These are phyloP conservation scores for Xenopus tropicalis DNA, from an alignment of 2,113 vertebrate genomes.

Conservation along the genomic window UCB_Xtro_10.0 CM004446.2:93939001-93939500, in stretches of 20 bases:
- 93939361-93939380: too few species aligned
- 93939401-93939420: too few species aligned
- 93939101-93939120: conserved; percentile 71
- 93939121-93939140: conserved; percentile 59
- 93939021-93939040: conserved; percentile 59
- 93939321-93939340: too few species aligned
- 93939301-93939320: too few species aligned
- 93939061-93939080: conserved; percentile 56
- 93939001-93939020: conserved; percentile 73
- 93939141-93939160: conserved; percentile 52
- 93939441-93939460: too few species aligned
- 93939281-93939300: too few species aligned
- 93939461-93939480: too few species aligned
- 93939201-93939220: conserved; percentile 35
- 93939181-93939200: conserved; percentile 46
- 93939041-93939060: conserved; percentile 63
- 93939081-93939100: conserved; percentile 54
- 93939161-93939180: neutral
- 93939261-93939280: neutral
- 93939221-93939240: neutral
- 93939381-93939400: too few species aligned
- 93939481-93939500: too few species aligned
- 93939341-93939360: too few species aligned
- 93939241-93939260: neutral
- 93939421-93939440: too few species aligned